Percentiles rank a stretch among this genome's conserved stretches.
These are phyloP conservation scores for Diarsia rubi DNA, from an alignment of 2,888 invertebrate species.

Conservation along the genomic window DNA sequence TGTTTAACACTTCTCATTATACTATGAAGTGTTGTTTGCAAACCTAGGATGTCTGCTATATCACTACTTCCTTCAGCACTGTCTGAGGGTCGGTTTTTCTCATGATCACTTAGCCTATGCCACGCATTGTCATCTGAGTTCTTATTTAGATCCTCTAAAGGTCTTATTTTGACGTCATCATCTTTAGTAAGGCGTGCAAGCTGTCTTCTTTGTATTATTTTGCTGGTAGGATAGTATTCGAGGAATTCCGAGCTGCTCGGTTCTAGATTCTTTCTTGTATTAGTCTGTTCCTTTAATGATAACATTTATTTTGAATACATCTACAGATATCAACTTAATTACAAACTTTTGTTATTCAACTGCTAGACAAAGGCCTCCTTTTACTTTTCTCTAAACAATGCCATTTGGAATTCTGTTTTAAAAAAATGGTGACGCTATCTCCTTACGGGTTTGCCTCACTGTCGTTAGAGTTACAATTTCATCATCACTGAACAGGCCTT, in stretches of 20 bases:
- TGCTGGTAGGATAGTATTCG: conserved; percentile 14
- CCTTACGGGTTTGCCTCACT: no score
- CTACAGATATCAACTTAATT: neutral
- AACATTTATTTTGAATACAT: neutral
- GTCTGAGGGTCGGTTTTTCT: neutral
- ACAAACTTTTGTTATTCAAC: neutral
- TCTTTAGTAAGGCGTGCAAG: neutral
- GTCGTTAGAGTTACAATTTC: neutral
- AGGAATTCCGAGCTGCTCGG: conserved; percentile 12
- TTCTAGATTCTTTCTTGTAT: neutral
- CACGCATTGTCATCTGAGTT: conserved; percentile 17
- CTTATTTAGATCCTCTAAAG: neutral
- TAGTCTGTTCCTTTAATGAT: conserved; percentile 2
- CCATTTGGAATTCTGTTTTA: no score
- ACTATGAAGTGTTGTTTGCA: conserved; percentile 12
- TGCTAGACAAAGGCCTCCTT: neutral
- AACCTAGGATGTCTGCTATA: conserved; percentile 18
- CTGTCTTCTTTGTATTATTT: conserved; percentile 1
- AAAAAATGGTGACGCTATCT: neutral
- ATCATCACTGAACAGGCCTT: neutral
- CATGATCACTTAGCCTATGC: conserved; percentile 29
- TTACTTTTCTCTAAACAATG: neutral
- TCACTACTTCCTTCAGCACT: neutral
- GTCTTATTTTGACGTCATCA: conserved; percentile 11
- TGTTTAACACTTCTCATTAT: conserved; percentile 9